Percentiles rank a stretch among this genome's conserved stretches.
Evolutionary conservation across 2,888 invertebrate species (phyloP).

Genomic region (Nomada lathburiana): DNA sequence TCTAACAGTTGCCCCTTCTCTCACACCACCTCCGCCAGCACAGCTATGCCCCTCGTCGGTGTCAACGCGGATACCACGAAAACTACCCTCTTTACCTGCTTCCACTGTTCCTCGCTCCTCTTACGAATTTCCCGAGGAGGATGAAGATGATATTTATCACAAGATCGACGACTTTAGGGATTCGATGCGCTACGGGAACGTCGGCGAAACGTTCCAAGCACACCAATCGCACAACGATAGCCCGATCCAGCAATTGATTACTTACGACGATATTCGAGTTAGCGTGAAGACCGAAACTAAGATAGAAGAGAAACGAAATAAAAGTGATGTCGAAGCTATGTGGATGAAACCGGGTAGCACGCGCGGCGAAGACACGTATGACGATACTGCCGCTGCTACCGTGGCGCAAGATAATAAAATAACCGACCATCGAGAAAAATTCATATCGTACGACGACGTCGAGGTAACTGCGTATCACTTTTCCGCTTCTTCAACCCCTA

Average conservation of each 20-base stretch:
- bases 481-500: not conserved
- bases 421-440: not conserved
- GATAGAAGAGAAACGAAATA: not conserved
- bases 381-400: slow-evolving; percentile 45
- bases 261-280: slow-evolving; percentile 73
- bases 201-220: not conserved
- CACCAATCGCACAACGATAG: not conserved
- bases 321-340: slow-evolving; percentile 8
- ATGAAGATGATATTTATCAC: slow-evolving; percentile 81
- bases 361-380: slow-evolving; percentile 49
- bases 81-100: slow-evolving; percentile 74
- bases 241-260: slow-evolving; percentile 7
- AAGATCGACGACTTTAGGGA: slow-evolving; percentile 79
- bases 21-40: not conserved
- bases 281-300: not conserved
- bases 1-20: not conserved
- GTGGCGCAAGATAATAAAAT: not conserved
- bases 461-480: slow-evolving; percentile 44
- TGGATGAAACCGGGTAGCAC: not conserved
- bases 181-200: slow-evolving; percentile 71
- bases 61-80: slow-evolving; percentile 73
- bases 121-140: slow-evolving; percentile 67
- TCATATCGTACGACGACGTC: slow-evolving; percentile 65
- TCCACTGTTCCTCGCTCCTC: slow-evolving; percentile 32
- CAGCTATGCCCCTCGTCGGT: slow-evolving; percentile 67